Evolutionary conservation across 2,888 invertebrate species (phyloP), one percentile per base, ranked within the genome.

Genomic region (Aphodius granarius): DNA sequence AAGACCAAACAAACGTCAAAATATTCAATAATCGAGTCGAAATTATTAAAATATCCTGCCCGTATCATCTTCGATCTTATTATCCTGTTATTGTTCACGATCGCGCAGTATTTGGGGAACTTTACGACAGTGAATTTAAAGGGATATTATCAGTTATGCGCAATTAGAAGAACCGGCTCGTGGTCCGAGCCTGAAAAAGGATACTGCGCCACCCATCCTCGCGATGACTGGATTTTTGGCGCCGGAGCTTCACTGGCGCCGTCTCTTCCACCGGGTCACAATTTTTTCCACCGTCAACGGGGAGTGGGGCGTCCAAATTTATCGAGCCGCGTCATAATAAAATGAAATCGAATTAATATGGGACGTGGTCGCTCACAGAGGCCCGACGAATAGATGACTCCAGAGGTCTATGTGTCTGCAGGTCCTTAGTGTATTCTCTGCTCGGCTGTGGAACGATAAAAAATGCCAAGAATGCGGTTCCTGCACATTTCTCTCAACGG

Each of bases 301-400:
- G 80, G 81, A 18, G 81, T 81, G 80, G 82, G 81, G 80, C 79
- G 75, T 79, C 79, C 80, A 82, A 85, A 86, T 86, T 86, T 86
- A 86, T 86, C 81, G 84, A 83, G 83, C 82, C 81, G 82, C 83
- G 85, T 86, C 85, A 84, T 83, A 86, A 85, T 86, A 85, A 86
- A 86, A 85, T 85, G 84, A 86, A 86, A 85, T 85, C 85, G 85
- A 86, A 86, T 86, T 86, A 86, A 86, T 86, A 86, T 22, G 68
- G 20, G 21, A 68, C 68, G 68, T n/a, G 22, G n/a, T n/a, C 84
- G 80, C 76, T 64, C 71, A 19, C 64, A 73, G 2, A 5, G 13
- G 16, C 72, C 17, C 17, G 20, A 13, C 13, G 19, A 72, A 18
- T 21, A 20, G 63, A 72, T 63, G 43, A 19, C 19, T 13, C 64